phyloP scores from a whole-genome alignment of 2,113 vertebrate species.

The Limnothrissa miodon region DNA sequence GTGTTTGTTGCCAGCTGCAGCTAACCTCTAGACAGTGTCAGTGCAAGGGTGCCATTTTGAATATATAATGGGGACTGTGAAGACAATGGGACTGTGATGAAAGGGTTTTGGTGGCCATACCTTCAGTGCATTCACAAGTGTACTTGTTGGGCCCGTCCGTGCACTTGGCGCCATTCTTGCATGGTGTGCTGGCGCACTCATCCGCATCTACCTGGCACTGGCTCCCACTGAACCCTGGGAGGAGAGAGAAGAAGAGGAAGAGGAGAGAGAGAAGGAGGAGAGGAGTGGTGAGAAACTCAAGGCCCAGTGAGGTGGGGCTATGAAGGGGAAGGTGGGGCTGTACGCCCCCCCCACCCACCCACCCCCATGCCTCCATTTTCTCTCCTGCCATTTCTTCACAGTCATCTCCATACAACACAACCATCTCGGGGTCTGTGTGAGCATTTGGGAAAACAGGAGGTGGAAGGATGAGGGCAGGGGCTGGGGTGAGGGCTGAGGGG shows the following conservation, averaged over 20 bases:
- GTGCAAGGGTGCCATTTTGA: not conserved
- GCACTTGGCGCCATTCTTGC: slow-evolving; percentile 90
- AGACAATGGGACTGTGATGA: not conserved
- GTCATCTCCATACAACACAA: slow-evolving; percentile 33
- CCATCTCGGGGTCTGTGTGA: not conserved
- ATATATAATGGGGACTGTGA: not conserved
- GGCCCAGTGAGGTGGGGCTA: slow-evolving; percentile 5
- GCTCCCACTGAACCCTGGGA: slow-evolving; percentile 86
- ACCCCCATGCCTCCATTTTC: not conserved
- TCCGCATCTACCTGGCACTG: slow-evolving; percentile 89
- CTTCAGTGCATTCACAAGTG: slow-evolving; percentile 90
- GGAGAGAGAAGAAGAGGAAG: slow-evolving; percentile 42
- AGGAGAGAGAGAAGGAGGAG: slow-evolving; percentile 19
- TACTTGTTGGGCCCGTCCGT: slow-evolving; percentile 90
- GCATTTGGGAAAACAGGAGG: not conserved
- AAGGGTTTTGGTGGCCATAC: slow-evolving; percentile 61
- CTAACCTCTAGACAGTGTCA: not conserved
- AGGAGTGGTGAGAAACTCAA: not conserved
- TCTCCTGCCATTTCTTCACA: slow-evolving; percentile 43
- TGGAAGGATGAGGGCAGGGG: not conserved
- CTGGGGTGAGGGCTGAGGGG: not conserved
- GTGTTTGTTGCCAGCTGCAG: not conserved
- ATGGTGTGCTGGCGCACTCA: slow-evolving; percentile 94
- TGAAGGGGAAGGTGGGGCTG: slow-evolving; percentile 39
- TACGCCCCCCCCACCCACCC: slow-evolving; percentile 47